Conservation (phyloP, 2,113 vertebrate species). For the Xenus cinereus region DNA sequence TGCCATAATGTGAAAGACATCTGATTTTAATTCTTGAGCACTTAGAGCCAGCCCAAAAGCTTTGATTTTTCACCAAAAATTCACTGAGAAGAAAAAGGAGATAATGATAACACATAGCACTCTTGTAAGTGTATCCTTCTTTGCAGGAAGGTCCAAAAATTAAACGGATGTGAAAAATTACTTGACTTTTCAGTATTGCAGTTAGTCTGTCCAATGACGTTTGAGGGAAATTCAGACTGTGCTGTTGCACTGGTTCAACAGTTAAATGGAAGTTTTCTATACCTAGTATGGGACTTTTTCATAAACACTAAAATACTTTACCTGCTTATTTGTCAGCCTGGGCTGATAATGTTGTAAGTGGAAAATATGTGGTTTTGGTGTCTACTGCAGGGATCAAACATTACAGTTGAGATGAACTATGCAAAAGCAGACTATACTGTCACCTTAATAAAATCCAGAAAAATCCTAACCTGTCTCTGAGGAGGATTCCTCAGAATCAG, state of each 20-base stretch:
- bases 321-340: neutral
- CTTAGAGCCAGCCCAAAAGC: neutral
- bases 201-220: neutral
- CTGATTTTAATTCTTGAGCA: neutral
- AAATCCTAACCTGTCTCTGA: neutral
- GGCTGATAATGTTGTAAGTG: neutral
- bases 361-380: neutral
- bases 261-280: neutral
- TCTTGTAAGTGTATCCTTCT: neutral
- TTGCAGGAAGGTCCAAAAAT: neutral
- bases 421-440: neutral
- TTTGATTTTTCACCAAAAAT: neutral
- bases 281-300: neutral
- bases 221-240: neutral
- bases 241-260: neutral
- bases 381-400: neutral
- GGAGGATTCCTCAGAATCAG: neutral
- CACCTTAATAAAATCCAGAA: neutral
- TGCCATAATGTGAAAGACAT: neutral
- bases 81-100: neutral
- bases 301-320: neutral
- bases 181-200: neutral
- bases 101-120: neutral
- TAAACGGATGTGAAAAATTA: neutral
- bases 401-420: neutral